These are phyloP conservation scores for Stomatorhinus ivindoensis DNA, from an alignment of 2,113 vertebrate genomes.

Conservation along the genomic window DNA sequence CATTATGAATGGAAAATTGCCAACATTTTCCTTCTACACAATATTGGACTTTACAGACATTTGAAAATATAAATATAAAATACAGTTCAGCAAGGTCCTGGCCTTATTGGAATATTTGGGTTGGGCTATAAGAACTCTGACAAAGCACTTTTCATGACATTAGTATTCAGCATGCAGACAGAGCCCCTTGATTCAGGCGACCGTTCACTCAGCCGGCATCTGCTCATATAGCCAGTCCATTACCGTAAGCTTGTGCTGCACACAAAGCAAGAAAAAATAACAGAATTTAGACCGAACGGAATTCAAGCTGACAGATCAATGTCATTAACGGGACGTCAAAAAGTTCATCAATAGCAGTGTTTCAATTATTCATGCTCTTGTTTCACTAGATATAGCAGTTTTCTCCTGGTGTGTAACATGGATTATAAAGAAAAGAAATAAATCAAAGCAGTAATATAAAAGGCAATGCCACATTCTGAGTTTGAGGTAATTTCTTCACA, in stretches of 20 bases:
- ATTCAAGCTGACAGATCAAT: constrained; percentile 78
- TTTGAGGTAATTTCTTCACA: constrained; percentile 61
- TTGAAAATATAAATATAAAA: neutral
- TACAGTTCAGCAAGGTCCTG: neutral
- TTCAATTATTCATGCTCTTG: constrained; percentile 89
- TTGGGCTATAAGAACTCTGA: neutral
- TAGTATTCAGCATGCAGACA: neutral
- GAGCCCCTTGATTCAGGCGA: neutral
- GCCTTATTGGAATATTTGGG: neutral
- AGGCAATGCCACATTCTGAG: constrained; percentile 60
- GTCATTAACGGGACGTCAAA: constrained; percentile 81
- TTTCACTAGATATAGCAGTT: constrained; percentile 78
- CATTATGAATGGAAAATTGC: neutral
- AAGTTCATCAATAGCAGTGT: constrained; percentile 82
- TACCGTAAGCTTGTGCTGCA: neutral
- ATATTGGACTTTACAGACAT: neutral
- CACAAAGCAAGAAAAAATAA: neutral
- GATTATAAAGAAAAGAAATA: constrained; percentile 58
- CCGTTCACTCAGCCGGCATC: constrained; percentile 28
- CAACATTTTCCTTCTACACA: neutral
- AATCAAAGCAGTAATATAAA: constrained; percentile 64
- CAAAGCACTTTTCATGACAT: constrained; percentile 3
- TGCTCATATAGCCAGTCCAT: neutral
- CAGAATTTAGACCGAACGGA: constrained; percentile 19
- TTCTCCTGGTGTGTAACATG: constrained; percentile 70